Conservation (phyloP, 1,140 invertebrate genomes). For the Zaprionus ornatus region DNA sequence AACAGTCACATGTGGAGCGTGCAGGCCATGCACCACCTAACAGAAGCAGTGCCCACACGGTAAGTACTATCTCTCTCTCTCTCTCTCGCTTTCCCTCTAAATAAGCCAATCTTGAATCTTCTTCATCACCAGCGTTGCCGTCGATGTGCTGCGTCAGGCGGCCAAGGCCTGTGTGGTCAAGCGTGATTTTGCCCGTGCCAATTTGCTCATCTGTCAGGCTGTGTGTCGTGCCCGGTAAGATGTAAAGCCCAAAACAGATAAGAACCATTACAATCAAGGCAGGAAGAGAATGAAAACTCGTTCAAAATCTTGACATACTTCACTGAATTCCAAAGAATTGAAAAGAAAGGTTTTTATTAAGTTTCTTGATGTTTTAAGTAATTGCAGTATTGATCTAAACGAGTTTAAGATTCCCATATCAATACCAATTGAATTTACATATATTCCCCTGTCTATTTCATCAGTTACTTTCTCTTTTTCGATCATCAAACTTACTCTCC, state of each 20-base stretch:
- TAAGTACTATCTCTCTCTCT: constrained; percentile 52
- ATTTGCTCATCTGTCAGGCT: constrained; percentile 92
- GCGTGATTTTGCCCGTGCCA: constrained; percentile 91
- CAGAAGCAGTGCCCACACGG: constrained; percentile 86
- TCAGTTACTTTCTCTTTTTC: not conserved
- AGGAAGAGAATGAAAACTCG: too few relatives aligned
- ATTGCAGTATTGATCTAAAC: not conserved
- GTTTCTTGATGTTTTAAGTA: not conserved
- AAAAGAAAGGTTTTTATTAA: too few relatives aligned
- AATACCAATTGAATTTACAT: not conserved
- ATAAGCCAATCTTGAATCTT: not conserved
- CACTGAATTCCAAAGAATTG: too few relatives aligned
- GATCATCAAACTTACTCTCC: not conserved
- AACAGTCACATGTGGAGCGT: constrained; percentile 90
- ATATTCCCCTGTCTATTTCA: not conserved
- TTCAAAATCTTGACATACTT: too few relatives aligned
- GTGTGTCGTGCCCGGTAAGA: constrained; percentile 88
- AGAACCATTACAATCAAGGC: not conserved
- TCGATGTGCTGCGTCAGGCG: constrained; percentile 92
- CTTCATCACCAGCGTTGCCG: constrained; percentile 85
- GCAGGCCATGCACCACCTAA: constrained; percentile 88
- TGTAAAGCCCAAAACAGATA: not conserved
- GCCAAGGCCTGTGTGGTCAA: constrained; percentile 95
- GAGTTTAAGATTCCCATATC: not conserved
- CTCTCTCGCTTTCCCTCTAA: not conserved